phyloP scores from a whole-genome alignment of 2,113 vertebrate genomes.

The Protomyctophum bolini region DNA sequence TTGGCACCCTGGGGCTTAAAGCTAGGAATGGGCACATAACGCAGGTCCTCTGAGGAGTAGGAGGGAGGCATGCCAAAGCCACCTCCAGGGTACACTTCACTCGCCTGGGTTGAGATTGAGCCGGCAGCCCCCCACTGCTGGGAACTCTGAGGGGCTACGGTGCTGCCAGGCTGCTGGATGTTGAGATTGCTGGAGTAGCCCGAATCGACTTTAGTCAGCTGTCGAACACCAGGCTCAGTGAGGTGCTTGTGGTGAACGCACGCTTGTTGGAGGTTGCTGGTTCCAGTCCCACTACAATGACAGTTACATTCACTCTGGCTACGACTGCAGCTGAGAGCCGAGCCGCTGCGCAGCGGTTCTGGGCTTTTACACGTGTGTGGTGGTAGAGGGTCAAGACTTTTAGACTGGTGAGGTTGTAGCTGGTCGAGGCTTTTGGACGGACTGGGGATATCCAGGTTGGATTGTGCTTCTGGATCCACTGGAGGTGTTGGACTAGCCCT shows the following conservation, averaged over 20 bases:
- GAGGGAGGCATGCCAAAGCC: conserved; percentile 59
- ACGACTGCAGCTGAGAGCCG: conserved; percentile 53
- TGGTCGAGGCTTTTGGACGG: conserved; percentile 42
- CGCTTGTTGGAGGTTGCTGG: conserved; percentile 7
- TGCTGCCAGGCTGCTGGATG: conserved; percentile 59
- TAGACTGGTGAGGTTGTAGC: conserved; percentile 46
- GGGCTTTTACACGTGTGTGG: conserved; percentile 45
- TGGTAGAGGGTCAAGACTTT: conserved; percentile 64
- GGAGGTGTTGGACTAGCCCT: conserved; percentile 84
- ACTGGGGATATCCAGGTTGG: conserved; percentile 24
- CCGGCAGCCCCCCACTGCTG: conserved; percentile 50
- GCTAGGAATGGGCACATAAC: conserved; percentile 58
- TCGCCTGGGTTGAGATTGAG: conserved; percentile 29
- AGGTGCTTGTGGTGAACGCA: conserved; percentile 32
- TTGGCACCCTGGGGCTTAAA: conserved; percentile 62
- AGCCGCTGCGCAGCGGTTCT: conserved; percentile 22
- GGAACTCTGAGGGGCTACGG: conserved; percentile 35
- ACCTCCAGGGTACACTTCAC: conserved; percentile 15
- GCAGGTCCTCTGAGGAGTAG: conserved; percentile 62
- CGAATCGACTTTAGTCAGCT: conserved; percentile 69
- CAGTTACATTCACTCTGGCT: conserved; percentile 68
- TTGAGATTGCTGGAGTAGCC: conserved; percentile 79
- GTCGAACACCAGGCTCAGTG: conserved; percentile 39
- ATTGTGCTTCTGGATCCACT: conserved; percentile 58
- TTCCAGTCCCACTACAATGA: conserved; percentile 25